Base-by-base conservation (phyloP, 1,140 invertebrate species). In the Nephila pilipes region DNA sequence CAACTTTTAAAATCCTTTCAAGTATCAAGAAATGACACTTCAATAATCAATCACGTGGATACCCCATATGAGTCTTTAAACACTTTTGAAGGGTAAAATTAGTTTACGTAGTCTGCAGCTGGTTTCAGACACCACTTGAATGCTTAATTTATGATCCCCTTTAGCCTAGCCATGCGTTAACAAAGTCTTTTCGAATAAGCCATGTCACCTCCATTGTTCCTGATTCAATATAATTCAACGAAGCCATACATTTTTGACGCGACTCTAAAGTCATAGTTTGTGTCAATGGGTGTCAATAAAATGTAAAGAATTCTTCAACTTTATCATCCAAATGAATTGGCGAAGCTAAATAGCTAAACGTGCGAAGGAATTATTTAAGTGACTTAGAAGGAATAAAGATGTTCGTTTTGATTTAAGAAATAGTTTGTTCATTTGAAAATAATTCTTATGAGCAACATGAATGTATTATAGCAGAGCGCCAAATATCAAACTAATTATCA, bases 1-100 rank as follows among this genome's bases (percentile, higher is more conserved):
- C 25, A 75, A 75, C 65, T 75, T 75, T 75, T 14, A 29, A 81
- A 81, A 55, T 25, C 36, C 80, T 55, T 81, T 46, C 36, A 55
- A 81, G 80, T 55, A 81, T 55, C 80, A 81, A 85, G 54, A 60
- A 54, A 32, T 60, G 46, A 85, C 83, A 32, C 46, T 85, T 85
- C 18, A 29, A 85, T 85, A 85, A 85, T 85, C 83, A 85, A 85
- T 85, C 83, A 58, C 83, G 18, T 36, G 54, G 14, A 60, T 32
- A 32, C 32, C 83, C 57, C 83, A 60, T 38, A 85, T 85, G 83
- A 58, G 36, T 85, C 83, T 85, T 85, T 57, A 60, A 85, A 58
- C 83, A 85, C 83, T 85, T 85, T 85, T 85, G 83, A 85, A 85
- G 55, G 83, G 29, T 85, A n/a, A 85, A 85, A 85, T 85, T 85